These are phyloP conservation scores for Guaruba guarouba DNA, from an alignment of 2,113 vertebrate species.

Conservation along the genomic window DNA sequence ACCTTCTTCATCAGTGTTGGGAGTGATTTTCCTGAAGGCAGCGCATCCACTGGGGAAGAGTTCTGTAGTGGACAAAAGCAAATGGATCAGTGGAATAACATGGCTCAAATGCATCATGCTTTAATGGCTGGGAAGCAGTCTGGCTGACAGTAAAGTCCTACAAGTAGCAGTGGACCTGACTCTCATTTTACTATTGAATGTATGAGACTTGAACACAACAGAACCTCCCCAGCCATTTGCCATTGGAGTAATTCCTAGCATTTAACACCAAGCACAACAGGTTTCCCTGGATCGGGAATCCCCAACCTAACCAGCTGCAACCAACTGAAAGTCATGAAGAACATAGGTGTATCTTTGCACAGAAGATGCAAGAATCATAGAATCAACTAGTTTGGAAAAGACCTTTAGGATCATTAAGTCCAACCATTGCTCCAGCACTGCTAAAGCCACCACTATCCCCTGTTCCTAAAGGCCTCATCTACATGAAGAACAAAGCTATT, in stretches of 20 bases:
- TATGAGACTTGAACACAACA: background rate
- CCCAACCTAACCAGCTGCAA: background rate
- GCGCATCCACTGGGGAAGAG: constrained; percentile 87
- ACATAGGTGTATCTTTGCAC: background rate
- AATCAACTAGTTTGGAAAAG: background rate
- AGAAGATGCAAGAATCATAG: background rate
- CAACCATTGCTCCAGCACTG: background rate
- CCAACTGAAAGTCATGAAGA: background rate
- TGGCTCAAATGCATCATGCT: background rate
- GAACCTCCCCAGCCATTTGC: background rate
- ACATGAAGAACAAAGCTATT: background rate
- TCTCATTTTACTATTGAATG: background rate
- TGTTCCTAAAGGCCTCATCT: background rate
- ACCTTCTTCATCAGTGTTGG: constrained; percentile 94
- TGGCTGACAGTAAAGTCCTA: background rate
- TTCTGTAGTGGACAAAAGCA: constrained; percentile 72
- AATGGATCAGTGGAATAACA: background rate
- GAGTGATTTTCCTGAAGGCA: constrained; percentile 91
- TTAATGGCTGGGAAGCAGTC: background rate
- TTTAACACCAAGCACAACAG: background rate
- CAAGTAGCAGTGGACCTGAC: background rate
- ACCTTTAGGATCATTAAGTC: background rate
- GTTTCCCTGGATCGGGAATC: background rate
- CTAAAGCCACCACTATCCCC: background rate
- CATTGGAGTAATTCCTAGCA: background rate